phyloP scores from a whole-genome alignment of 2,797 vertebrate species.

The Epinephelus awoara region DNA sequence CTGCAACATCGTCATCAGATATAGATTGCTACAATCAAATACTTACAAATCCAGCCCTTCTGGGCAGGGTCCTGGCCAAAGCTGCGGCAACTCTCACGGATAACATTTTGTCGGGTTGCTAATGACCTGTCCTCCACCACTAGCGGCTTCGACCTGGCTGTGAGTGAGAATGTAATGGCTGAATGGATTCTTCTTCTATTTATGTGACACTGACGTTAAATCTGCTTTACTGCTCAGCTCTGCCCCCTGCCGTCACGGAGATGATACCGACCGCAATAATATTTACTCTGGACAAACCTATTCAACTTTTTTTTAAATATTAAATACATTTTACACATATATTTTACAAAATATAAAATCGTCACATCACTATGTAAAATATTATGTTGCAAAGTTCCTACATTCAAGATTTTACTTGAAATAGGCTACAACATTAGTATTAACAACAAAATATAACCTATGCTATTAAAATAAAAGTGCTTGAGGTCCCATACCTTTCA shows the following conservation, averaged over 20 bases:
- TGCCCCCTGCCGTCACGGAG: conserved; percentile 53
- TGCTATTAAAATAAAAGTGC: too few species aligned
- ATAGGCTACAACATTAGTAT: too few species aligned
- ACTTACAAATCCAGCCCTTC: conserved; percentile 92
- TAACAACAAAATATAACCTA: too few species aligned
- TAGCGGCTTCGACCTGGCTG: conserved; percentile 73
- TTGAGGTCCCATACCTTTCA: too few species aligned
- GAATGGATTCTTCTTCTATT: conserved; percentile 81
- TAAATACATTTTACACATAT: too few species aligned
- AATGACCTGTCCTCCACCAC: conserved; percentile 80
- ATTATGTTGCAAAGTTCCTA: too few species aligned
- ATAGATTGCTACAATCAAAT: neutral
- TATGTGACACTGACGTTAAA: neutral
- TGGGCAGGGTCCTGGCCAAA: conserved; percentile 89
- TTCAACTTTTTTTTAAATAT: too few species aligned
- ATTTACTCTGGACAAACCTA: neutral
- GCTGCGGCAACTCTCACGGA: conserved; percentile 93
- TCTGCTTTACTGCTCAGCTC: neutral
- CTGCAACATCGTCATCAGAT: neutral
- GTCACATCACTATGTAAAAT: too few species aligned
- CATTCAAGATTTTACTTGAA: too few species aligned
- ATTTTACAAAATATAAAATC: too few species aligned
- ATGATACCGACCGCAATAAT: neutral
- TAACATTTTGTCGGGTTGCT: conserved; percentile 85
- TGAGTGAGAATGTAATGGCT: conserved; percentile 79